These are phyloP conservation scores for Leptinotarsa undecemlineata DNA, from an alignment of 1,140 invertebrate species.

Conservation along the genomic window DNA sequence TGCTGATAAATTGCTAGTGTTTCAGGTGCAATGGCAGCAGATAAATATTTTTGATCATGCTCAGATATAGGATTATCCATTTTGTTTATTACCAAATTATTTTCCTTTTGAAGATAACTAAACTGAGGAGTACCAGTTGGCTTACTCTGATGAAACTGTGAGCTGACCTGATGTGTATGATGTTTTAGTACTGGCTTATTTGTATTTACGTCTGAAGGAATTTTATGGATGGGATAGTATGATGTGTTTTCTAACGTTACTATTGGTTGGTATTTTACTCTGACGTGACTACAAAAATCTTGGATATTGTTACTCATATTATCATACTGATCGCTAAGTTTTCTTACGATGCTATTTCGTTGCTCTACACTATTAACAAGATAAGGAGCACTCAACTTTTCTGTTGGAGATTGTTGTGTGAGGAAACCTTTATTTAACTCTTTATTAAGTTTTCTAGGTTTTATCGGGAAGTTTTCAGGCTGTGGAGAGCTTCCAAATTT, in stretches of 20 bases:
- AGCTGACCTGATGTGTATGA: not conserved
- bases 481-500: slow-evolving; percentile 56
- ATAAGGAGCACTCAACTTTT: slow-evolving; percentile 40
- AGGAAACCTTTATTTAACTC: slow-evolving; percentile 38
- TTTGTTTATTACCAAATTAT: not conserved
- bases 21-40: not conserved
- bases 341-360: slow-evolving; percentile 43
- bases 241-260: not conserved
- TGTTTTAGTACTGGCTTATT: not conserved
- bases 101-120: not conserved
- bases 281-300: slow-evolving; percentile 31
- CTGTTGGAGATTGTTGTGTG: slow-evolving; percentile 28
- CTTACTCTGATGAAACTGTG: not conserved
- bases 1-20: slow-evolving; percentile 22
- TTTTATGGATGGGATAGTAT: not conserved
- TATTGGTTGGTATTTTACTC: slow-evolving; percentile 28
- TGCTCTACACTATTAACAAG: slow-evolving; percentile 38
- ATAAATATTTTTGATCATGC: no score
- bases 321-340: slow-evolving; percentile 53
- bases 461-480: slow-evolving; percentile 38
- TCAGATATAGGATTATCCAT: not conserved
- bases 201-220: not conserved
- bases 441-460: slow-evolving; percentile 44
- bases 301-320: slow-evolving; percentile 34
- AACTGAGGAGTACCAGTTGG: not conserved